Base-by-base conservation (phyloP, 2,888 invertebrate species). In the Hirtodrosophila confusa region DNA sequence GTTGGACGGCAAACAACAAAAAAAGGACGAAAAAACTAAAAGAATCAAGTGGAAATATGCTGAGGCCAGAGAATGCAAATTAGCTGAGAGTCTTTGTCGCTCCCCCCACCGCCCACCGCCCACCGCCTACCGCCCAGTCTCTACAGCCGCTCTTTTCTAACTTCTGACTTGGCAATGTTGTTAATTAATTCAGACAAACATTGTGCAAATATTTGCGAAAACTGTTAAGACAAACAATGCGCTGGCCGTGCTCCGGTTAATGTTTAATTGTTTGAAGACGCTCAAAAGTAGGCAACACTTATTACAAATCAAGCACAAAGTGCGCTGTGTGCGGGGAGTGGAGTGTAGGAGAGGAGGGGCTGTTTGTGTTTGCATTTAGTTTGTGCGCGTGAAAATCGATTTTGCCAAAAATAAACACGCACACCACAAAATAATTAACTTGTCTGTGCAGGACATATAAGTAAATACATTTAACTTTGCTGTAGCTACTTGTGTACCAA, bases 131-230 rank as follows among this genome's bases (percentile, higher is more conserved):
- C 17, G 17, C 17, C n/a, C 7, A 3, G 0, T 24, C 12, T 43
- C 23, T 6, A 8, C 2, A 11, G n/a, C 10, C 43, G 4, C 9
- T 11, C 31, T 8, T 68, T 36, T 40, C 35, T 40, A 37, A 50
- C 48, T 60, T 33, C 17, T 27, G 74, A 53, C 68, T 73, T 56
- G 31, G 51, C 51, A 75, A 69, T 65, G 64, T 69, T 86, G 77
- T 84, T 88, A 88, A 84, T 84, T 84, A 84, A 88, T 88, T 84
- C 85, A 72, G 87, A 77, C 85, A 88, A 86, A 77, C 78, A 86
- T 70, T 85, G 82, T 61, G 73, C 71, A 83, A 84, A 84, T 84
- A 84, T 84, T 88, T 84, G 71, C 33, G 60, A 54, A 66, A 63
- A 85, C 66, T 62, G 69, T 50, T 43, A 40, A 41, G 51, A 37